Evolutionary conservation across 37 sponge, comb jelly and placozoan genomes (phyloP), one percentile per base, ranked within the genome.

Genomic region (Agelas oroides): DNA sequence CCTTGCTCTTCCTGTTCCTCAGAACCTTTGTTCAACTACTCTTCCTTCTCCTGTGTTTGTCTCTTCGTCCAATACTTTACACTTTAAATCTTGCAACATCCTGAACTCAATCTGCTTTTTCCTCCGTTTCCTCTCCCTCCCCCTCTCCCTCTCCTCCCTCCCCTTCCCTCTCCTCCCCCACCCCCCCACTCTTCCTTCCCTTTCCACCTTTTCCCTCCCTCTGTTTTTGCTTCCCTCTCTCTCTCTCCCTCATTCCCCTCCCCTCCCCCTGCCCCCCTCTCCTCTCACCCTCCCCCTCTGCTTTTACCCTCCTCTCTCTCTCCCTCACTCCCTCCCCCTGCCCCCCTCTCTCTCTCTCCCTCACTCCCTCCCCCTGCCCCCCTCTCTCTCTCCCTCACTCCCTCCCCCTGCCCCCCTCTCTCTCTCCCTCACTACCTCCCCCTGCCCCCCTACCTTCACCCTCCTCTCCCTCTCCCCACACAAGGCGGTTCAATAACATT

Each of bases 71-170:
- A n/a, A n/a, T n/a, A n/a, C n/a, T n/a, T n/a, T n/a, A n/a, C n/a
- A n/a, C n/a, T n/a, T n/a, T n/a, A n/a, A n/a, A n/a, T n/a, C n/a
- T n/a, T 36, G 21, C 27, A 60, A n/a, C 90, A 90, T 70, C 84
- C 40, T 79, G 85, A 90, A 30, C 79, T 79, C 55, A 73, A 74
- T 70, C 85, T n/a, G n/a, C n/a, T n/a, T n/a, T n/a, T n/a, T n/a
- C n/a, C 28, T 13, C 25, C 23, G 15, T 24, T 13, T 25, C 66
- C 30, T 35, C 32, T 66, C 31, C 33, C 52, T 61, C 28, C 65
- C 15, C 71, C 55, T 32, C n/a, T 27, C 62, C 21, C 54, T 21
- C 73, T 21, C 24, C 21, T 28, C 38, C 54, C 21, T 28, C 21
- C n/a, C n/a, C n/a, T n/a, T n/a, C n/a, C n/a, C n/a, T n/a, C n/a